Evolutionary conservation across 2,113 vertebrate genomes (phyloP), one percentile per base, ranked within the genome.

Genomic region (Lamprologus lemairii): DNA sequence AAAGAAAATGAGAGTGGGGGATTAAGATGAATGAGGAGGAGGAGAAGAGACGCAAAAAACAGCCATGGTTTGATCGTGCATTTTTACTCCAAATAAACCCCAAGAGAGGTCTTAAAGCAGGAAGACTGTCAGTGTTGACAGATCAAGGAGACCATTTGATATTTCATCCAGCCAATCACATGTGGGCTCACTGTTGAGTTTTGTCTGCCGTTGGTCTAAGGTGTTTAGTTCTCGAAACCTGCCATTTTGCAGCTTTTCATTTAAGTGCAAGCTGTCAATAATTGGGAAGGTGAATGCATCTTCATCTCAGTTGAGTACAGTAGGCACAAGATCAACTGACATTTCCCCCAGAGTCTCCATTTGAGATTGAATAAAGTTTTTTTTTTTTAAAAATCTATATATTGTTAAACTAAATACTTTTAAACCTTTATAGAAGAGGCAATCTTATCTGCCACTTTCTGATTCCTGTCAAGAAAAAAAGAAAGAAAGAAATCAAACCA

Each of bases 361-460:
- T 90, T 88, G 87, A 94, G 92, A 93, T 88, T 82, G 81, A 93
- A 93, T 94, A 91, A 47, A 78, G 71, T 40, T 91, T 80, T 21
- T 89, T 9, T 7, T 71, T 21, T 45, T n/a, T n/a, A n/a, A n/a
- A n/a, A 78, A 84, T 87, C 86, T 57, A 92, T 94, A 90, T 91
- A 84, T 92, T 93, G 83, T 87, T 85, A 88, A 89, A 92, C 81
- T 58, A 60, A 85, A 91, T 89, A 87, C 93, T 91, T 95, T 91
- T 87, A 94, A 90, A 93, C 81, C 92, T 93, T 92, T 55, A 94
- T 89, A 90, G 81, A 90, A 65, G 83, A 87, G 79, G 93, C 90
- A 95, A 93, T 94, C 94, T 93, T 92, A 93, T 95, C 92, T 93
- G 92, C 92, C 93, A 95, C 93, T 92, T 93, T 58, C 84, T 91